A percentile compares a stretch with the other conserved stretches of the same genome.
These are phyloP conservation scores for Cherax quadricarinatus DNA, from an alignment of 1,140 invertebrate genomes.

Conservation along the genomic window DNA sequence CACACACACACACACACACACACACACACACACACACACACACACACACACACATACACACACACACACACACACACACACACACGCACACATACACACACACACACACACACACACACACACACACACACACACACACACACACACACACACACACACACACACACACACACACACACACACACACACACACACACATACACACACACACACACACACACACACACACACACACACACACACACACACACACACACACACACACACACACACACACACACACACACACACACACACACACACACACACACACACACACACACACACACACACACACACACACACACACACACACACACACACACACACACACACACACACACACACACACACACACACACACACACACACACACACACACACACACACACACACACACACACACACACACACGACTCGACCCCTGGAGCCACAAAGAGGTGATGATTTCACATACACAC, in stretches of 20 bases:
- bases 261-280: neutral
- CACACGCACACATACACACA: neutral
- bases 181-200: neutral
- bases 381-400: no score
- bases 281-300: neutral
- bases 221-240: neutral
- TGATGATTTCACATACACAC: no score
- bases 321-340: no score
- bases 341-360: neutral
- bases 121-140: neutral
- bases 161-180: neutral
- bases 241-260: slow-evolving; percentile 3
- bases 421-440: no score
- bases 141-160: neutral
- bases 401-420: no score
- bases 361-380: neutral
- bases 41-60: neutral
- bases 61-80: neutral
- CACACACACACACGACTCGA: no score
- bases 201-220: neutral
- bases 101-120: neutral
- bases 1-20: no score
- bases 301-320: no score
- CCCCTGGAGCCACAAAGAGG: no score
- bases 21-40: no score